Evolutionary conservation across 2,113 vertebrate species (phyloP).

Genomic region (Pseudorhombus dupliciocellatus): DNA sequence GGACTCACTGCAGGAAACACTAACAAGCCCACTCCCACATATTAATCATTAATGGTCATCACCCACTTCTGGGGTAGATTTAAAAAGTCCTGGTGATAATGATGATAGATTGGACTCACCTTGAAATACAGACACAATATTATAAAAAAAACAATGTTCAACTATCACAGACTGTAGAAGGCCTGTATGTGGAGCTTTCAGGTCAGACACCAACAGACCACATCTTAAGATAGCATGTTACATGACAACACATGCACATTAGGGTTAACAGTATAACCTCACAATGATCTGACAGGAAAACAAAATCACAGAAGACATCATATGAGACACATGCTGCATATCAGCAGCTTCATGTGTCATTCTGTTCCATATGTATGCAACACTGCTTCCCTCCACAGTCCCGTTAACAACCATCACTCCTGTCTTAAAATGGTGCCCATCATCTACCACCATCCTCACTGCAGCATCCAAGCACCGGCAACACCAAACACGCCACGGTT

Average conservation of each 20-base stretch:
- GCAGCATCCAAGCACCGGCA: constrained; percentile 59
- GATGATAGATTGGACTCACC: background rate
- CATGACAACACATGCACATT: background rate
- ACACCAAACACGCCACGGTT: constrained; percentile 7
- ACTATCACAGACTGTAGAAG: background rate
- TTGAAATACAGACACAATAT: background rate
- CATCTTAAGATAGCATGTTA: background rate
- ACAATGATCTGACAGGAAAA: background rate
- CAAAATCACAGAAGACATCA: constrained; percentile 1
- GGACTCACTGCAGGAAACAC: background rate
- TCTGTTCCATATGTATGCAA: constrained; percentile 6
- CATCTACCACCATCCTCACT: constrained; percentile 33
- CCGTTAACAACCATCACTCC: constrained; percentile 50
- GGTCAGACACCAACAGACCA: background rate
- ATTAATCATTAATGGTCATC: background rate
- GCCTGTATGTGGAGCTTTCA: background rate
- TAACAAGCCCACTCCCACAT: background rate
- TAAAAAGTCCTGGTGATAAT: background rate
- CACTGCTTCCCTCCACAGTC: constrained; percentile 17
- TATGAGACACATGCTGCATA: background rate
- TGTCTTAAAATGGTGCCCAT: constrained; percentile 71
- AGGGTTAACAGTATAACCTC: background rate
- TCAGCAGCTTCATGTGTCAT: background rate
- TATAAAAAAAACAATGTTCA: background rate
- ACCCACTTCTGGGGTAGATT: background rate